Evolutionary conservation across 1,140 invertebrate genomes (phyloP).

Genomic region (Holcopasites calliopsidis): DNA sequence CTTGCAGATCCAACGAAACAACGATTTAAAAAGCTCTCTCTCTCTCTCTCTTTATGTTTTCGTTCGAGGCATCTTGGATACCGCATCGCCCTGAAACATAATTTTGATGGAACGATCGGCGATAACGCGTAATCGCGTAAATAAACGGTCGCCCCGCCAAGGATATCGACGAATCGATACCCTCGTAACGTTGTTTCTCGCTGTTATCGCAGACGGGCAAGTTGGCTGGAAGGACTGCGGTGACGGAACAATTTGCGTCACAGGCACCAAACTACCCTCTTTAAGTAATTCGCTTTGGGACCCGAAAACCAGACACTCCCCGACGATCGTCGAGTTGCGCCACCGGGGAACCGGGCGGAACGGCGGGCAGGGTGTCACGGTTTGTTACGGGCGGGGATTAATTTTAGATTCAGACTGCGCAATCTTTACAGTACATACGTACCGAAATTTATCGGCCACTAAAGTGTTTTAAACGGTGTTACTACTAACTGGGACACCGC

Average conservation of each 20-base stretch:
- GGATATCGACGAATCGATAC: not conserved
- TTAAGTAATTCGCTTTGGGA: constrained; percentile 52
- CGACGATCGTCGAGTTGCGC: constrained; percentile 23
- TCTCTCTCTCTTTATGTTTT: too few relatives aligned
- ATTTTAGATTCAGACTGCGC: constrained; percentile 39
- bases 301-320: constrained; percentile 25
- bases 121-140: constrained; percentile 2
- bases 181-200: not conserved
- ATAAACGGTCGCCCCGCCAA: not conserved
- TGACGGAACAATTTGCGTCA: not conserved
- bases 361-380: constrained; percentile 41
- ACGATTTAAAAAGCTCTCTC: constrained; percentile 33
- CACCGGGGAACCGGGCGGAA: too few relatives aligned
- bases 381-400: constrained; percentile 53
- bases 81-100: constrained; percentile 17
- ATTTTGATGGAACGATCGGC: constrained; percentile 2
- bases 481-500: too few relatives aligned
- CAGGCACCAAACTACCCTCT: too few relatives aligned
- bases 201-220: not conserved
- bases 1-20: constrained; percentile 11
- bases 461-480: too few relatives aligned
- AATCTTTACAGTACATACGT: constrained; percentile 35
- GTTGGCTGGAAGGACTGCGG: not conserved
- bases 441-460: constrained; percentile 39
- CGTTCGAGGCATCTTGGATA: constrained; percentile 10